phyloP scores from a whole-genome alignment of 2,113 vertebrate species.

The Ginglymostoma cirratum region DNA sequence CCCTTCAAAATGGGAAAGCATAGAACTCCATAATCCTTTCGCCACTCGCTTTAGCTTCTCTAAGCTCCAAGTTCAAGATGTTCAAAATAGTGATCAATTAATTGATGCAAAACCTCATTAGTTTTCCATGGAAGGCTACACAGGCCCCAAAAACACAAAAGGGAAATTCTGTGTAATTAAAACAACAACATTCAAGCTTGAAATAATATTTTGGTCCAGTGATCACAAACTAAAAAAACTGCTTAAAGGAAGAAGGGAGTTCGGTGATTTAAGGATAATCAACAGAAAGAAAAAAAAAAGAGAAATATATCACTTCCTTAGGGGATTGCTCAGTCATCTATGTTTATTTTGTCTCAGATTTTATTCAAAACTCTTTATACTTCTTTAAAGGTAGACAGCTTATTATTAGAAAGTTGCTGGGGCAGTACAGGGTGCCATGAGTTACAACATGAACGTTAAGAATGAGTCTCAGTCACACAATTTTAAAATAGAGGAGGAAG shows the following conservation, averaged over 20 bases:
- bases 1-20: background rate
- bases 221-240: background rate
- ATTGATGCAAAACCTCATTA: background rate
- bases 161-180: background rate
- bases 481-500: background rate
- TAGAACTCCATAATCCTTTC: background rate
- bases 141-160: background rate
- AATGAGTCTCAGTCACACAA: background rate
- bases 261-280: background rate
- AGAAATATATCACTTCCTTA: background rate
- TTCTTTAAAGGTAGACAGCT: background rate
- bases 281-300: background rate
- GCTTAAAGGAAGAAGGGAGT: background rate
- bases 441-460: background rate
- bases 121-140: background rate
- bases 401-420: background rate
- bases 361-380: background rate
- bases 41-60: background rate
- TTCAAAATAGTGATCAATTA: background rate
- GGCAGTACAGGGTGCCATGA: background rate
- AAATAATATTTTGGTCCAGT: background rate
- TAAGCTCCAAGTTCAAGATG: background rate
- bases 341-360: constrained; percentile 15
- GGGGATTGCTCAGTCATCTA: background rate
- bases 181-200: background rate